These are phyloP conservation scores for Ciconia nigra DNA, from an alignment of 2,797 vertebrate species.

Conservation along the genomic window DNA sequence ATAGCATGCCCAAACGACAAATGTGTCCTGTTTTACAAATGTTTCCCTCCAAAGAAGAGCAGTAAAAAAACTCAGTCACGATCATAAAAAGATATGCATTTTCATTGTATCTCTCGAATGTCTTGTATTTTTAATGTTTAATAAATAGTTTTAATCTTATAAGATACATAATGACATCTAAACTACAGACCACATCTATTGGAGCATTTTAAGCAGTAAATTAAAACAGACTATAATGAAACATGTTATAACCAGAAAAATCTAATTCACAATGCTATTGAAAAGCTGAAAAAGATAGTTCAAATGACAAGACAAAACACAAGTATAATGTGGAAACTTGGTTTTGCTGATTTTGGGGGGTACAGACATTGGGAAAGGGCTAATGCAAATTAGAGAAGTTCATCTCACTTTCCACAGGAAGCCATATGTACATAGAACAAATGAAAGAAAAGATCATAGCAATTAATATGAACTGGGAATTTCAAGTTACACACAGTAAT, in stretches of 20 bases:
- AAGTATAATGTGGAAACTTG: background rate
- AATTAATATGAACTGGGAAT: background rate
- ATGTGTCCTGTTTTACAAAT: background rate
- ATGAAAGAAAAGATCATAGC: background rate
- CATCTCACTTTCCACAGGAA: background rate
- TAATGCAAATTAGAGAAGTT: background rate
- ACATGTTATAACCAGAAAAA: background rate
- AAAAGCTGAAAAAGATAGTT: background rate
- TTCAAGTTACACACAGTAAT: background rate
- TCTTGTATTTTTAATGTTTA: background rate
- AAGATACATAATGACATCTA: background rate
- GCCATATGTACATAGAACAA: background rate
- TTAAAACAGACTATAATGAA: background rate
- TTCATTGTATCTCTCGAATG: background rate
- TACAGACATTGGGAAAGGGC: background rate
- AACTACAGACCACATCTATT: background rate
- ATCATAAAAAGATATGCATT: background rate
- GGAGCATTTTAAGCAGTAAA: background rate
- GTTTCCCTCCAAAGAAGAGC: background rate
- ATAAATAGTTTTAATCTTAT: background rate
- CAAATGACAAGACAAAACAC: background rate
- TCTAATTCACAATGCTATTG: background rate
- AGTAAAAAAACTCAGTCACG: accelerated
- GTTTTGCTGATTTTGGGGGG: background rate
- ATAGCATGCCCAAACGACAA: background rate